Base-by-base conservation (phyloP, 1,140 invertebrate species). In the Sipha flava region DNA sequence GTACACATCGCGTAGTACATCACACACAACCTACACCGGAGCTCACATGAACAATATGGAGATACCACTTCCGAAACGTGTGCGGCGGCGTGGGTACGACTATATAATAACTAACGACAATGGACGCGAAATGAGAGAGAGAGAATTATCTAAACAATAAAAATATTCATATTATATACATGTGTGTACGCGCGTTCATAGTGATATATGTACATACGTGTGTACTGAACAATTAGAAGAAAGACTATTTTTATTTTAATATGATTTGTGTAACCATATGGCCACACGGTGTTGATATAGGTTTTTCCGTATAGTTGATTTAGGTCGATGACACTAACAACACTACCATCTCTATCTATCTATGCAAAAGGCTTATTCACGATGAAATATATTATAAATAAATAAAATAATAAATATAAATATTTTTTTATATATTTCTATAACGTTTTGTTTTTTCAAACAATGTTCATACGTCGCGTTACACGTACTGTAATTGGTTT, bases 1-100 rank as follows among this genome's bases (percentile, higher is more conserved):
- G 68, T 72, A 72, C n/a, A 43, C 66, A 21, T 47, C 68, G n/a
- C n/a, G n/a, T n/a, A n/a, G n/a, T n/a, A n/a, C n/a, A n/a, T n/a
- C n/a, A n/a, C n/a, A n/a, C n/a, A n/a, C n/a, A 47, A 72, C 68
- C 68, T 72, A 72, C 68, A 72, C 68, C 26, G 66, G 26, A n/a
- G 26, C 43, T 47, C 21, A 26, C 23, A 21, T 70, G 66, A 47
- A 47, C 70, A 47, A 47, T n/a, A n/a, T 52, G 47, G 70, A 52
- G 54, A 73, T 73, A 72, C 45, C 70, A 54, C 47, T 73, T 52
- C 70, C 45, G 70, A 73, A 73, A 73, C 37, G 70, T 31, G 23
- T 18, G 26, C 18, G n/a, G 18, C 18, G n/a, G 47, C 70, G 70
- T 73, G 47, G 47, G 70, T 54, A 34, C 47, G 3, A 18, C n/a